Base-by-base conservation (phyloP, 2,113 vertebrate species). In the Canis aureus region DNA sequence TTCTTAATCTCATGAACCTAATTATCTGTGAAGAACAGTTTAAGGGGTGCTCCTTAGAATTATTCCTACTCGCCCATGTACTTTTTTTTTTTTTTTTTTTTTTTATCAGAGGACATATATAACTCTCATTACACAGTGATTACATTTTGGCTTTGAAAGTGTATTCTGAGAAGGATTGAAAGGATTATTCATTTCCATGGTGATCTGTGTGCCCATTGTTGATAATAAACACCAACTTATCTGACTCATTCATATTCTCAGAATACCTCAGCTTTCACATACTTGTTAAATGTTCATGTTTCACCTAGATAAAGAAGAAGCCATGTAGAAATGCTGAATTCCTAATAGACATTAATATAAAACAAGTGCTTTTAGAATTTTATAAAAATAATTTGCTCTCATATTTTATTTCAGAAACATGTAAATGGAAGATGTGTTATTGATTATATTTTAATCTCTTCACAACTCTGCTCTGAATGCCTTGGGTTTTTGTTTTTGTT, bases 1-100 rank as follows among this genome's bases (percentile, higher is more conserved):
- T 95, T 96, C 90, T 64, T 99, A 99, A 99, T 98, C 98, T 92
- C 93, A 95, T 97, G 97, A 99, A 98, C 84, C 95, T 98, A 99
- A 98, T 98, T 98, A 98, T 98, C 97, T 98, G 98, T 98, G 98
- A 99, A 98, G 98, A 95, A 96, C 97, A 97, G 89, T 84, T 98
- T 98, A 98, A 99, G 97, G 98, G 95, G 92, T 96, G 74, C 86
- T 98, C 96, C 96, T 96, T 96, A 57, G 96, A 98, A 98, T 98
- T 95, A 98, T 98, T 94, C 96, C 78, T 97, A 85, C 53, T 93
- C 74, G 97, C 38, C 84, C 53, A 81, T 89, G 66, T 27, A 97
- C 43, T 62, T 97, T 93, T 94, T 89, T 94, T 35, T 35, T 35
- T 35, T 35, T 35, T 94, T 27, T 96, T 35, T 62, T 97, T 92